phyloP scores from a whole-genome alignment of 2,113 vertebrate species.

The Corydoras maculifer region DNA sequence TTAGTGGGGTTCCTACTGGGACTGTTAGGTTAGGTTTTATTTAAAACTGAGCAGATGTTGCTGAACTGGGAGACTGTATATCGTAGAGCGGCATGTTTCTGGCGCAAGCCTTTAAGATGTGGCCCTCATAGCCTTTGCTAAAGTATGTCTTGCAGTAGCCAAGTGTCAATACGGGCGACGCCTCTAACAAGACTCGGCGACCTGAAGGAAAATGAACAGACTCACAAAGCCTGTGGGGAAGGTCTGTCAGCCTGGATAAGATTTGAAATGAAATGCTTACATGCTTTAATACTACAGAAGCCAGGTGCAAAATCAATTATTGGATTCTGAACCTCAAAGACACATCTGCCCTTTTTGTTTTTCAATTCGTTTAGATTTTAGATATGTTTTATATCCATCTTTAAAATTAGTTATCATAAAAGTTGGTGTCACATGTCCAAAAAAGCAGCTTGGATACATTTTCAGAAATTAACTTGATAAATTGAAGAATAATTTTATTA shows the following conservation, averaged over 20 bases:
- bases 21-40: slow-evolving; percentile 51
- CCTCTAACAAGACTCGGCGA: slow-evolving; percentile 55
- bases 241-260: not conserved
- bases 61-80: slow-evolving; percentile 45
- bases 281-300: not conserved
- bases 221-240: slow-evolving; percentile 11
- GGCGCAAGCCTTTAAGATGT: slow-evolving; percentile 44
- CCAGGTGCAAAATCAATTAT: too few relatives aligned
- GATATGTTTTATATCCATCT: too few relatives aligned
- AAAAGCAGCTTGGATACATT: too few relatives aligned
- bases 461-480: too few relatives aligned
- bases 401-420: too few relatives aligned
- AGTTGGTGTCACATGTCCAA: too few relatives aligned
- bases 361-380: not conserved
- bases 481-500: too few relatives aligned
- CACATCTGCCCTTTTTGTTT: not conserved
- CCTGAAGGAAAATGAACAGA: slow-evolving; percentile 33
- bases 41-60: slow-evolving; percentile 63
- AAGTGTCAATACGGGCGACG: slow-evolving; percentile 47
- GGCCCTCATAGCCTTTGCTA: slow-evolving; percentile 41
- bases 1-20: slow-evolving; percentile 34
- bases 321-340: too few relatives aligned
- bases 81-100: not conserved
- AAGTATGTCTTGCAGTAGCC: slow-evolving; percentile 60
- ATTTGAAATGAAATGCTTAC: slow-evolving; percentile 15